Evolutionary conservation across 2,888 invertebrate genomes (phyloP).

Genomic region (Dasypogon diadema): DNA sequence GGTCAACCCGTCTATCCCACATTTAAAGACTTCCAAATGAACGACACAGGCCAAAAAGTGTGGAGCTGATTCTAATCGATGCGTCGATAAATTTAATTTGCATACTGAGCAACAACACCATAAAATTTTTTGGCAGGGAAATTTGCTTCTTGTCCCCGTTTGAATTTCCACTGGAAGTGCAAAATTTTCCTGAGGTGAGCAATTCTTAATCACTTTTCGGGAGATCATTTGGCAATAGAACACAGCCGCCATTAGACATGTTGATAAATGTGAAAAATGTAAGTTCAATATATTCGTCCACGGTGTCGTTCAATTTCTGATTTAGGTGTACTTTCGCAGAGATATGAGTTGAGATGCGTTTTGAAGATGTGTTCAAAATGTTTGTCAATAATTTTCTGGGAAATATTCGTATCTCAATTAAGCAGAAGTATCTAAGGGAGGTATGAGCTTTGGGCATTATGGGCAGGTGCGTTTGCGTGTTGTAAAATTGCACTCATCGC

Average conservation of each 20-base stretch:
- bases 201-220: background rate
- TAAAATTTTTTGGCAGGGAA: constrained; percentile 33
- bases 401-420: too few relatives aligned
- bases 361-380: background rate
- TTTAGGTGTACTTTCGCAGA: too few relatives aligned
- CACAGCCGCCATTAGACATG: too few relatives aligned
- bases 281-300: too few relatives aligned
- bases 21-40: background rate
- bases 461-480: background rate
- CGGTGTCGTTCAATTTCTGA: too few relatives aligned
- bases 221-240: too few relatives aligned
- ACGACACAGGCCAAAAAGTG: background rate
- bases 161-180: constrained; percentile 28
- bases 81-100: constrained; percentile 43
- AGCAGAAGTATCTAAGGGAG: too few relatives aligned
- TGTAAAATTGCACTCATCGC: too few relatives aligned
- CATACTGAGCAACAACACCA: constrained; percentile 1
- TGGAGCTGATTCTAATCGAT: constrained; percentile 14
- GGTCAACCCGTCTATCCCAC: background rate
- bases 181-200: constrained; percentile 6
- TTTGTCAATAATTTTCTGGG: too few relatives aligned
- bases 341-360: background rate
- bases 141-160: background rate
- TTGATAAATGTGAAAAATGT: too few relatives aligned
- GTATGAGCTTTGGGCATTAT: background rate